Evolutionary conservation across 2,113 vertebrate species (phyloP).

Genomic region (Mirza zaza): DNA sequence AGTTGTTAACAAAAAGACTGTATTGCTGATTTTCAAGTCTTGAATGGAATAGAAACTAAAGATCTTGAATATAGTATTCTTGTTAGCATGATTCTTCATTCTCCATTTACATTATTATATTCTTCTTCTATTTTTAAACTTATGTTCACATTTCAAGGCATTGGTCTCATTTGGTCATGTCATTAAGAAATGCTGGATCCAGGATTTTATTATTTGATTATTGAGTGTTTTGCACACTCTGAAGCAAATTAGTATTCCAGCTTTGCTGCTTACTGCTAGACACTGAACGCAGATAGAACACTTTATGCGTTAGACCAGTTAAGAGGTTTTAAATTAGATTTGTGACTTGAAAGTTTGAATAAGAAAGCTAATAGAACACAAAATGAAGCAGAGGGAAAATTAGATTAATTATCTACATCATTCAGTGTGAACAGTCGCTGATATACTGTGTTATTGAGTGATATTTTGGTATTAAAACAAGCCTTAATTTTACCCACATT

Average conservation of each 20-base stretch:
- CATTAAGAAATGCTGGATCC: conserved; percentile 74
- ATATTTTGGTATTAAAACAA: conserved; percentile 74
- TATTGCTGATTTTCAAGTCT: background rate
- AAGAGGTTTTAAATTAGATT: conserved; percentile 89
- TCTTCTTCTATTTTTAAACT: conserved; percentile 46
- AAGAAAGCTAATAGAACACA: conserved; percentile 88
- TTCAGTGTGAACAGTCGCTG: conserved; percentile 79
- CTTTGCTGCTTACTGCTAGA: conserved; percentile 78
- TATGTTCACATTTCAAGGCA: background rate
- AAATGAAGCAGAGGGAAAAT: conserved; percentile 84
- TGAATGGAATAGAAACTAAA: background rate
- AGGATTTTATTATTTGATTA: conserved; percentile 85
- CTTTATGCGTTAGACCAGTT: conserved; percentile 86
- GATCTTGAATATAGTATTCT: background rate
- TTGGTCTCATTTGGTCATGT: conserved; percentile 63
- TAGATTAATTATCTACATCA: conserved; percentile 87
- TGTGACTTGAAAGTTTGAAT: conserved; percentile 89
- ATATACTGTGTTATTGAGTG: conserved; percentile 69
- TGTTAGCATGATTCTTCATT: background rate
- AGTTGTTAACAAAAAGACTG: background rate
- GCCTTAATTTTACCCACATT: conserved; percentile 63
- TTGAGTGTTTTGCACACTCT: conserved; percentile 68
- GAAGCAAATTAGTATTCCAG: conserved; percentile 84
- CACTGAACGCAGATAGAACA: conserved; percentile 80
- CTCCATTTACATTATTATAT: conserved; percentile 54